phyloP scores from a whole-genome alignment of 2,797 vertebrate species.

The Acanthis flammea region DNA sequence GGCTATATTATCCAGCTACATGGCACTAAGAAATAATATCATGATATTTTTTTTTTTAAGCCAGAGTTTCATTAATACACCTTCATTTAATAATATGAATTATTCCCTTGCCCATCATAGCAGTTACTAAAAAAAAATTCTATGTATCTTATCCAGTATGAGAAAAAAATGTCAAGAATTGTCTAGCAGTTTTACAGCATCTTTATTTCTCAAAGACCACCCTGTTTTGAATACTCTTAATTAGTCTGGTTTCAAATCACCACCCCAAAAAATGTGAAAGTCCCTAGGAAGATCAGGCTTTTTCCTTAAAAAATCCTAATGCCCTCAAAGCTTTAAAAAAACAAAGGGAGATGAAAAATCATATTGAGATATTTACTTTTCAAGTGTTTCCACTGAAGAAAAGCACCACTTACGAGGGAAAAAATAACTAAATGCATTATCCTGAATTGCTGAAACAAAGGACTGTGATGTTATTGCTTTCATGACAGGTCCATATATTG shows the following conservation, averaged over 20 bases:
- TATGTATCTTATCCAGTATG: not conserved
- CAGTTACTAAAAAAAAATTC: not conserved
- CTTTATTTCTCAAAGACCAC: not conserved
- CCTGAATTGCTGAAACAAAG: not conserved
- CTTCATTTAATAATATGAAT: not conserved
- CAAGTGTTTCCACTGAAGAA: slow-evolving; percentile 33
- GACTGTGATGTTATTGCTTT: not conserved
- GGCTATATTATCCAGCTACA: not conserved
- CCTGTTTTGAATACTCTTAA: not conserved
- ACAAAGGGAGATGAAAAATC: not conserved
- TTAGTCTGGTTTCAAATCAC: not conserved
- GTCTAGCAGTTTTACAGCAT: not conserved
- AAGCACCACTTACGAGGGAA: not conserved
- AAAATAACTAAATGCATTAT: not conserved
- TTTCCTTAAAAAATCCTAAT: slow-evolving; percentile 64
- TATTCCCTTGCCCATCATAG: not conserved
- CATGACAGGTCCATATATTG: not conserved
- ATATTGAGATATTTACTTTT: not conserved
- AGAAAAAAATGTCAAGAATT: not conserved
- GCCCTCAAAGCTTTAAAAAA: not conserved
- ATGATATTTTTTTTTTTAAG: not conserved
- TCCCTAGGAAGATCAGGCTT: not conserved
- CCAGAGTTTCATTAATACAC: not conserved
- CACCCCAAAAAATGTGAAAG: not conserved
- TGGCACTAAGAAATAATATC: not conserved